These are phyloP conservation scores for Brotogeris chrysoptera DNA, from an alignment of 2,797 vertebrate species.

Conservation along the genomic window DNA sequence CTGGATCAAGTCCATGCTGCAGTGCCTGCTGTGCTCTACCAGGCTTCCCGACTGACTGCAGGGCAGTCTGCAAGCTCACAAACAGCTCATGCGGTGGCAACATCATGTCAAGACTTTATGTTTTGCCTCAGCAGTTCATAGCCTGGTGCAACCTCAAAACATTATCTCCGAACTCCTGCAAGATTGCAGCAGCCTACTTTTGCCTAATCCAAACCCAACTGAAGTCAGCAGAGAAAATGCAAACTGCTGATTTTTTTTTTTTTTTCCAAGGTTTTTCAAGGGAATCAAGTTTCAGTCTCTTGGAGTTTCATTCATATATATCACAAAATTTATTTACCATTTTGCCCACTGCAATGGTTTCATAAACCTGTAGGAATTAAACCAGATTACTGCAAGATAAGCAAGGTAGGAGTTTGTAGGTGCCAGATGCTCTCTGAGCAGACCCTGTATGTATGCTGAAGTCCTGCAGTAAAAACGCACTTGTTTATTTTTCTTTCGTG, in stretches of 20 bases:
- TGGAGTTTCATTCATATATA: background rate
- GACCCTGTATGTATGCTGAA: background rate
- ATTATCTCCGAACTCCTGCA: background rate
- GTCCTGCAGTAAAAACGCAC: background rate
- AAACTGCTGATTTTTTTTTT: background rate
- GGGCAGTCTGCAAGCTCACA: background rate
- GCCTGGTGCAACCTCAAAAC: background rate
- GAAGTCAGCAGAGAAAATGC: background rate
- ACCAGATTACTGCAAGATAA: background rate
- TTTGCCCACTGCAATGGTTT: background rate
- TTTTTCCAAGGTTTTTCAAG: background rate
- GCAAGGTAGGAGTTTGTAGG: background rate
- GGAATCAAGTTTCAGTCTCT: background rate
- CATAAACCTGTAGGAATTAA: background rate
- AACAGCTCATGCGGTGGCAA: rapidly evolving
- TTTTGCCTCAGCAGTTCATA: background rate
- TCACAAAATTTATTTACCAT: background rate
- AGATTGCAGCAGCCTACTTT: background rate
- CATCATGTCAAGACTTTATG: rapidly evolving
- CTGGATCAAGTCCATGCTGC: background rate
- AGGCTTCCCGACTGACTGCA: rapidly evolving
- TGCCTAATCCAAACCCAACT: background rate
- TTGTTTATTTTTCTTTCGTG: background rate
- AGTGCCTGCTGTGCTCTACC: rapidly evolving
- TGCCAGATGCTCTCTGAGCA: background rate